Base-by-base conservation (phyloP, 2,113 vertebrate genomes). In the Pogona vitticeps region DNA sequence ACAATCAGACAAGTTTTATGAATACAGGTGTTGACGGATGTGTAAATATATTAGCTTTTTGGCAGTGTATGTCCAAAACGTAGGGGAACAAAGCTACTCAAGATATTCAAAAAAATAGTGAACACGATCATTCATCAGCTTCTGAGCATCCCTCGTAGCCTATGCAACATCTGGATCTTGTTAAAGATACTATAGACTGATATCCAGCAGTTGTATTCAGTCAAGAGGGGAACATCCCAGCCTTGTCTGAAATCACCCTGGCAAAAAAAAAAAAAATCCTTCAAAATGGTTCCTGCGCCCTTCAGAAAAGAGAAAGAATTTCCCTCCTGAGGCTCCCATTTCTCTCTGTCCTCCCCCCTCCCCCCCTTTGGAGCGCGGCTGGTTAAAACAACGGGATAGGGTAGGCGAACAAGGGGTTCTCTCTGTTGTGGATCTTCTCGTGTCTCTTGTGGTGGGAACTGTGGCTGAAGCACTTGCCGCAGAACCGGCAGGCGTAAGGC, bases 401-500 rank as follows among this genome's bases (percentile, higher is more conserved):
- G n/a, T 82, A 86, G n/a, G 79, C 73, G 20, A 86, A 71, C 15
- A 89, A 81, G 1, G 79, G 88, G 12, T 82, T 81, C 80, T 94
- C 93, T 2, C 88, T 86, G 73, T 80, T 33, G 80, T 95, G 95
- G 5, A 92, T 95, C 40, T 91, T 93, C 90, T 95, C 92, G 15
- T 95, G 95, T n/a, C 95, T 92, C 76, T 95, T 95, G 58, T 94
- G 95, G 68, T 95, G 95, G 0, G 94, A 95, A 80, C 95, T 95
- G 7, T 92, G 92, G 77, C 94, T 94, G 85, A 95, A 95, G 75
- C 93, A 90, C n/a, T 95, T 95, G 68, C 94, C 94, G 3, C 94
- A 95, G 26, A 85, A 56, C 0, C 85, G 88, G 85, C 95, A 95
- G 1, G 83, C 86, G 31, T 95, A 95, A 21, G 94, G 94, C 23